Percentiles rank a stretch among this genome's conserved stretches.
Conservation (phyloP, 2,113 vertebrate species). For the Brachypodius melanocephalos region DNA sequence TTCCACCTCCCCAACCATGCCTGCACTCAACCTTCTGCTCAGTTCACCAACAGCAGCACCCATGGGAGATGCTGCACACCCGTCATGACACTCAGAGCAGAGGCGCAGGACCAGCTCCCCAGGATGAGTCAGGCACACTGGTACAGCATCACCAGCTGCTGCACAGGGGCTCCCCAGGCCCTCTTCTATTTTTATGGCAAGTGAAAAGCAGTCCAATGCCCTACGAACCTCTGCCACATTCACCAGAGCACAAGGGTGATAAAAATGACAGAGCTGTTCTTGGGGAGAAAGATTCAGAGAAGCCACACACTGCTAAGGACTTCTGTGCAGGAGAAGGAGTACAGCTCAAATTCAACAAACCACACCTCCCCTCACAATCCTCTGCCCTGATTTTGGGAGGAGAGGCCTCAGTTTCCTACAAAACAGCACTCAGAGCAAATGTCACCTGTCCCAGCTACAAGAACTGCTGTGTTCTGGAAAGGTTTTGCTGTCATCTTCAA, state of each 20-base stretch:
- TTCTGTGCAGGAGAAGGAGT: not conserved
- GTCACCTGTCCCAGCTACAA: not conserved
- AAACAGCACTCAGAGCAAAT: not conserved
- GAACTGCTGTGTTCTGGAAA: not conserved
- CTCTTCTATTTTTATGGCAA: not conserved
- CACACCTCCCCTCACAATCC: not conserved
- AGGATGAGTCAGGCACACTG: not conserved
- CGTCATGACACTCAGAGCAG: fast-evolving
- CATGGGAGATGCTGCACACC: fast-evolving
- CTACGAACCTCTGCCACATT: not conserved
- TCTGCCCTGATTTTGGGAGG: not conserved
- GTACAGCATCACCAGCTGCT: not conserved
- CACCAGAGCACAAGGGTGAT: not conserved
- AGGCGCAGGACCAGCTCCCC: not conserved
- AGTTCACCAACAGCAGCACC: not conserved
- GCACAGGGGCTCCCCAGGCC: not conserved
- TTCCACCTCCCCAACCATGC: fast-evolving
- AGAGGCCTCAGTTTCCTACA: not conserved
- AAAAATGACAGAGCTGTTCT: not conserved
- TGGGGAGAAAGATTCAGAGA: not conserved
- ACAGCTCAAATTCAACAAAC: not conserved
- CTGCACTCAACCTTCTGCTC: not conserved
- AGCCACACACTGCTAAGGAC: not conserved
- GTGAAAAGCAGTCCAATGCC: not conserved
- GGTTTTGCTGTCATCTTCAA: not conserved